Evolutionary conservation across 2,113 vertebrate species (phyloP), one percentile per base, ranked within the genome.

Genomic region (Nothoprocta perdicaria): DNA sequence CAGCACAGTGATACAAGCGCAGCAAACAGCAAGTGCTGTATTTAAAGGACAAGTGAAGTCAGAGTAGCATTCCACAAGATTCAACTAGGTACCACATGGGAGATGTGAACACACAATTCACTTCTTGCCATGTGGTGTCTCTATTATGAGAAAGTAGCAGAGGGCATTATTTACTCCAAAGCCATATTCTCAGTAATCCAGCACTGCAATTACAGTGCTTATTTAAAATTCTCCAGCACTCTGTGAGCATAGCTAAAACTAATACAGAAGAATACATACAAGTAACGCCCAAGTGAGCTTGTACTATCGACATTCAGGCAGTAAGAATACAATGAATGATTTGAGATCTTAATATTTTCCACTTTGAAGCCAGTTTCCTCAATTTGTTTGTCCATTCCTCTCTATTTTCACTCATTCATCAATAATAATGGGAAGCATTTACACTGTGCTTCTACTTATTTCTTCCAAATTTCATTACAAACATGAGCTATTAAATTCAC

Each of bases 391-490:
- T 90, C 6, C 46, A 60, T 43, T 18, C 4, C 69, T 68, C 69
- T 68, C 66, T 19, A 5, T 79, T 75, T 87, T 75, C 48, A 79
- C 52, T 58, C 50, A 69, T 55, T 57, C 10, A 67, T 9, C 48
- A 81, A 35, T 72, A 86, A 72, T 66, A 76, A 77, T 6, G 84
- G 45, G 24, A 11, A 79, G 48, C 31, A 62, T 27, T 79, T 92
- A 40, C 45, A 65, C 33, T 50, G 14, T 68, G 27, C 82, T 93
- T 93, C 88, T 66, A 73, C 19, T 45, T 22, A 10, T 5, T 58
- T 91, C 83, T 93, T 74, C 23, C 14, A 76, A 69, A 77, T 68
- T 77, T 15, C 24, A 71, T 82, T 46, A 74, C 73, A 87, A 84
- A 58, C 23, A 73, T 52, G 29, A 88, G 74, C 40, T 31, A 57